Conservation (phyloP, 35 echinoderm and acorn worm species). For the Eucidaris tribuloides region DNA sequence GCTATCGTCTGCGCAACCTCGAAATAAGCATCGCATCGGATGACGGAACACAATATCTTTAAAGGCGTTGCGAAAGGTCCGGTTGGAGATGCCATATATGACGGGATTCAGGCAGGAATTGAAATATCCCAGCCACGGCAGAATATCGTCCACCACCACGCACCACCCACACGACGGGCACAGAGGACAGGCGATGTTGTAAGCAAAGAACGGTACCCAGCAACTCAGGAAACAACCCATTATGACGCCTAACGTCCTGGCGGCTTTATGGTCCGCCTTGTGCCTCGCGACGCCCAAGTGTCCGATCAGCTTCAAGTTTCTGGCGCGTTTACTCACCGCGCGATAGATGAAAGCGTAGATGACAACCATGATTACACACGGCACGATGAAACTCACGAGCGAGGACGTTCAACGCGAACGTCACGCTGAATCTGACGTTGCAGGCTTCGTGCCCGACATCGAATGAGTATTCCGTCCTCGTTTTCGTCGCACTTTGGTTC, state of each 20-base stretch:
- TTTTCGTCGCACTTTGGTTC: neutral
- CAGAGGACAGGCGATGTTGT: constrained; percentile 1
- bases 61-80: constrained; percentile 11
- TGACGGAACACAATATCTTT: neutral
- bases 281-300: neutral
- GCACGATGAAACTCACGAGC: constrained; percentile 8
- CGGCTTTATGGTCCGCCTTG: neutral
- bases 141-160: neutral
- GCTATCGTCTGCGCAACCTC: neutral
- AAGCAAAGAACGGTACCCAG: constrained; percentile 22
- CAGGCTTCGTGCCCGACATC: neutral
- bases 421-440: neutral
- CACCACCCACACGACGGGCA: neutral
- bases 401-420: neutral
- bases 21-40: neutral
- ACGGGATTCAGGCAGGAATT: constrained; percentile 21
- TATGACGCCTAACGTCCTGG: constrained; percentile 10
- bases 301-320: neutral
- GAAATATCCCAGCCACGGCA: constrained; percentile 23
- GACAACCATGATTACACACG: constrained; percentile 2
- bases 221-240: constrained; percentile 23
- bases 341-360: constrained; percentile 12
- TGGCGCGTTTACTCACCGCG: neutral
- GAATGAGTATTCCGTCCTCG: neutral
- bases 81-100: constrained; percentile 25